Conservation (phyloP, 2,797 vertebrate genomes). For the Anabacerthia variegaticeps region DNA sequence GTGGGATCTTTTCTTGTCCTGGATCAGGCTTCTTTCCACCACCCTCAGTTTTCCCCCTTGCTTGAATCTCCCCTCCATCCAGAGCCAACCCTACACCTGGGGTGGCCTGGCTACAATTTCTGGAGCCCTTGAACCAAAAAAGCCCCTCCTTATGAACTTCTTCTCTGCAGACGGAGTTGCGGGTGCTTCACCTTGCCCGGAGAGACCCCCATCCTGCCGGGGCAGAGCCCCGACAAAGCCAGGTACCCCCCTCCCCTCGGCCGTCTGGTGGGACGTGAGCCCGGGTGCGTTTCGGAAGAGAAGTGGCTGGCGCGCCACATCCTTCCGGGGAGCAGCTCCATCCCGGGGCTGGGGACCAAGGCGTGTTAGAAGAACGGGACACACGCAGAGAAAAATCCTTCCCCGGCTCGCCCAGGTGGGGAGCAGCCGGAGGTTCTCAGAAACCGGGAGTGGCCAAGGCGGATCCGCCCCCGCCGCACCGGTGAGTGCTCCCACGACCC, state of each 20-base stretch:
- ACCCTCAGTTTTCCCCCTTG: neutral
- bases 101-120: neutral
- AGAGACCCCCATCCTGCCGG: too few relatives aligned
- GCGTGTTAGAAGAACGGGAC: neutral
- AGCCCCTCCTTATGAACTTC: neutral
- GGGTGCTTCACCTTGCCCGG: neutral
- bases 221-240: too few relatives aligned
- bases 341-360: neutral
- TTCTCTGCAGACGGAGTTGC: neutral
- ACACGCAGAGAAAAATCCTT: neutral
- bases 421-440: neutral
- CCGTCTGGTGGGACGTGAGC: neutral
- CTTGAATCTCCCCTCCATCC: neutral
- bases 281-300: neutral
- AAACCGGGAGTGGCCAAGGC: neutral
- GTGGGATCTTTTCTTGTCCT: neutral
- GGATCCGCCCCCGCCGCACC: neutral
- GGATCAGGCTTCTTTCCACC: neutral
- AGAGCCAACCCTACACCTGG: neutral
- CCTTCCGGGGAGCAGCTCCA: conserved; percentile 2
- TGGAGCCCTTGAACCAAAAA: neutral
- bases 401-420: neutral
- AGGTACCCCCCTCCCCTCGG: neutral
- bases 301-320: neutral
- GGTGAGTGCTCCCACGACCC: neutral